Base-by-base conservation (phyloP, 30 jellyfish, hydroid and myxozoan species). In the Phacellophora camtschatica region DNA sequence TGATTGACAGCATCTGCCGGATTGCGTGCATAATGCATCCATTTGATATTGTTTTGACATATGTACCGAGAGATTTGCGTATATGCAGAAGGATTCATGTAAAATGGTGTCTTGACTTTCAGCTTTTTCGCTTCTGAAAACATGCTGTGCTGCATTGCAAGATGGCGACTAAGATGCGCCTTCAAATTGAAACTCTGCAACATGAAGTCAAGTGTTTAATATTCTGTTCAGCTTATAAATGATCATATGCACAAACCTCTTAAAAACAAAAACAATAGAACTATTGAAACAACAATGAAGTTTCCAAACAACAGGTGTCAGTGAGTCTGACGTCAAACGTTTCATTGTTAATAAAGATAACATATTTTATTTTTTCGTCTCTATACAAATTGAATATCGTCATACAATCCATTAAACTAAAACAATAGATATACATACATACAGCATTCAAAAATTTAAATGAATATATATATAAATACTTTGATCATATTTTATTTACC, bases 111-210 rank as follows among this genome's bases (percentile, higher is more conserved):
- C 76, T 93, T 93, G 48, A 93, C 97, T 71, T 93, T 93, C 81
- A 93, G 74, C 73, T 93, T 93, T 73, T 95, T 93, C 31, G 95
- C 99, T 63, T 87, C 92, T 15, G 92, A 89, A 46, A 63, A 82
- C 71, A 88, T 86, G 83, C 99, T 74, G 83, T 93, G 99, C 27
- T 80, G 87, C 87, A 78, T 93, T 15, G 99, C 99, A 35, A 80
- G 79, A 63, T 93, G 99, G 15, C 99, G 97, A 34, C 96, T 93
- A 5, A 93, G 78, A 68, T 93, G 99, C 8, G 99, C 94, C 74
- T 93, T 93, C 72, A 93, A 77, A 22, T 74, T 81, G 81, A 83
- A 93, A 57, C 97, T 93, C 99, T 93, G 76, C 3, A 32, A 66
- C 27, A 49, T 3, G 59, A 31, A 24, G 30, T 13, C n/a, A n/a